Percentiles rank a stretch among this genome's conserved stretches.
Conservation (phyloP, 1,140 invertebrate genomes). For the Eulimnadia texana region DNA sequence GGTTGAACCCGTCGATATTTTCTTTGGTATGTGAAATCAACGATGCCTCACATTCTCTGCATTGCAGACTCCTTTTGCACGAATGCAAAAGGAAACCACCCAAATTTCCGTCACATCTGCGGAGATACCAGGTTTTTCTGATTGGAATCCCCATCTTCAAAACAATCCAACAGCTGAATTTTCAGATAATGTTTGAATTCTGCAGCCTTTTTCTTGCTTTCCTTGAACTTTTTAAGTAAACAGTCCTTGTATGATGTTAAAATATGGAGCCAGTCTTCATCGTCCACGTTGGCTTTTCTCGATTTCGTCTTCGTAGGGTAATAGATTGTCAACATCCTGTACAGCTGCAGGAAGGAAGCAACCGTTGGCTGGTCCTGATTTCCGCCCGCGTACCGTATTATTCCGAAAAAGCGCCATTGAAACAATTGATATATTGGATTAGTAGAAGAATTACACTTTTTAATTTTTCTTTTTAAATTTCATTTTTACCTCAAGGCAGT, state of each 20-base stretch:
- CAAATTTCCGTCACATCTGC: too few relatives aligned
- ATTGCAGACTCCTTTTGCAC: too few relatives aligned
- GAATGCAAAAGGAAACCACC: too few relatives aligned
- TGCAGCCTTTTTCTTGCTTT: neutral
- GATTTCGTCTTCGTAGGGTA: neutral
- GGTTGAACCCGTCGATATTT: too few relatives aligned
- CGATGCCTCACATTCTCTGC: too few relatives aligned
- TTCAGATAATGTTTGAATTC: neutral
- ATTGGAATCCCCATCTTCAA: too few relatives aligned
- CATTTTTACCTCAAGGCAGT: slow-evolving; percentile 6
- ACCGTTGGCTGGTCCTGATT: slow-evolving; percentile 15
- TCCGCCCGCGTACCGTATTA: slow-evolving; percentile 4
- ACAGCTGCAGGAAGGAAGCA: slow-evolving; percentile 14
- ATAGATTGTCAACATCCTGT: slow-evolving; percentile 10
- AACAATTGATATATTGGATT: slow-evolving; percentile 6
- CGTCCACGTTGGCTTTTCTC: neutral
- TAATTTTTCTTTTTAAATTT: neutral
- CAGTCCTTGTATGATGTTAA: neutral
- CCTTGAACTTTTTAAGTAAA: neutral
- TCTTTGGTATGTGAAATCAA: too few relatives aligned
- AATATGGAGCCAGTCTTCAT: neutral
- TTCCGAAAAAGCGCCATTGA: slow-evolving; percentile 14
- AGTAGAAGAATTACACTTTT: neutral
- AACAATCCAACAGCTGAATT: neutral
- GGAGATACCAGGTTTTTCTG: too few relatives aligned